phyloP scores from a whole-genome alignment of 2,113 vertebrate species.

The Xiphorhynchus elegans region DNA sequence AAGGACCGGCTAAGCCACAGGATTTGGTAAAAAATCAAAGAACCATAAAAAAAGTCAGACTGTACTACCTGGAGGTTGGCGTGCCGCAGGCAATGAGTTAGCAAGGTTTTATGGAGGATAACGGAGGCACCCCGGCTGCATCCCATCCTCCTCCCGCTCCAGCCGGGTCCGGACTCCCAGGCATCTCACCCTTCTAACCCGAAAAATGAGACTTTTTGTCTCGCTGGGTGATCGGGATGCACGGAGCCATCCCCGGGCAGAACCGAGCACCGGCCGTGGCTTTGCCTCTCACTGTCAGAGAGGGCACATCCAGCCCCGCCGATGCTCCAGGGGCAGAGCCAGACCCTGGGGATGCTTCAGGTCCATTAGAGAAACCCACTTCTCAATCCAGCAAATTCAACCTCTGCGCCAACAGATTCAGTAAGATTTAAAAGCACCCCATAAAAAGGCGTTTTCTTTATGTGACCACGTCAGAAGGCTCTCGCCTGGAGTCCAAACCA shows the following conservation, averaged over 20 bases:
- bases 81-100: neutral
- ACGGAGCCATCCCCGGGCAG: neutral
- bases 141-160: neutral
- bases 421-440: neutral
- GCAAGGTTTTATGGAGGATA: neutral
- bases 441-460: neutral
- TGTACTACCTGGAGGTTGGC: neutral
- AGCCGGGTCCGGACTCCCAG: neutral
- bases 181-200: fast-evolving
- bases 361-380: neutral
- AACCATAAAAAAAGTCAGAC: neutral
- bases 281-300: neutral
- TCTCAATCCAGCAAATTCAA: neutral
- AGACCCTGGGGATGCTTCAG: neutral
- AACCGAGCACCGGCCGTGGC: neutral
- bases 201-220: neutral
- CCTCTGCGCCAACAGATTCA: neutral
- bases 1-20: neutral
- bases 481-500: neutral
- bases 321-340: neutral
- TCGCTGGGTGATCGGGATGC: neutral
- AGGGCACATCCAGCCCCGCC: fast-evolving
- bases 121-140: neutral
- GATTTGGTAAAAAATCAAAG: neutral
- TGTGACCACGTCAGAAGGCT: neutral